Evolutionary conservation across 2,888 invertebrate species (phyloP).

Genomic region (Lasioglossum leucozonium): DNA sequence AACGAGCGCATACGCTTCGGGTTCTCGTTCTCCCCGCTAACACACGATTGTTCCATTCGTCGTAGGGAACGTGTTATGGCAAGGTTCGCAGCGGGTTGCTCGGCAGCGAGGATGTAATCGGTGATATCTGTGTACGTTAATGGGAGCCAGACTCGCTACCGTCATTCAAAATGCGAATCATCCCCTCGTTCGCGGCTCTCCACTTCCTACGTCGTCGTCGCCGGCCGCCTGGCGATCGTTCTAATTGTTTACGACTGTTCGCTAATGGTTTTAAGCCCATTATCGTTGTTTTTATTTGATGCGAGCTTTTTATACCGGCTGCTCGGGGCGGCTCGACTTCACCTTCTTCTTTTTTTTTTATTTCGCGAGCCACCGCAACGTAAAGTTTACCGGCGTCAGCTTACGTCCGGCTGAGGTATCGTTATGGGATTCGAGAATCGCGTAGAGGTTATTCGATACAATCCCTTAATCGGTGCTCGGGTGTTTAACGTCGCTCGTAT

Average conservation of each 20-base stretch:
- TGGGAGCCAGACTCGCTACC: slow-evolving; percentile 65
- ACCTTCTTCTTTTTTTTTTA: too few species aligned
- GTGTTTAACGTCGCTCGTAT: slow-evolving; percentile 34
- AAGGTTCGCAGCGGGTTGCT: slow-evolving; percentile 57
- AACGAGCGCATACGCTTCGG: slow-evolving; percentile 17
- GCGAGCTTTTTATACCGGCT: neutral
- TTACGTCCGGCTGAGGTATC: slow-evolving; percentile 49
- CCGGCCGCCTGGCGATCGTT: slow-evolving; percentile 34
- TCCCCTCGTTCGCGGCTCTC: slow-evolving; percentile 29
- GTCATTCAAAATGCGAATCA: slow-evolving; percentile 58
- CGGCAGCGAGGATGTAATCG: slow-evolving; percentile 56
- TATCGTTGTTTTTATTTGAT: neutral
- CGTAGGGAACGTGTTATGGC: slow-evolving; percentile 59
- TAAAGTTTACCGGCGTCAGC: slow-evolving; percentile 33
- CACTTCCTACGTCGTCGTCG: slow-evolving; percentile 18
- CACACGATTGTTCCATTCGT: slow-evolving; percentile 66
- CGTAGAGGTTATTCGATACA: slow-evolving; percentile 45
- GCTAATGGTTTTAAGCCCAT: slow-evolving; percentile 29
- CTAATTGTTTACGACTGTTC: slow-evolving; percentile 60
- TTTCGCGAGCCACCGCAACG: slow-evolving; percentile 17
- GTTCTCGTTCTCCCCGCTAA: slow-evolving; percentile 46
- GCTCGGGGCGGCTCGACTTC: neutral
- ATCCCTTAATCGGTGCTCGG: slow-evolving; percentile 38
- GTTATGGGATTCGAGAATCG: slow-evolving; percentile 49
- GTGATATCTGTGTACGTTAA: slow-evolving; percentile 67